A percentile compares a stretch with the other conserved stretches of the same genome.
Evolutionary conservation across 2,113 vertebrate species (phyloP).

Genomic region (Sphaerodactylus townsendi): DNA sequence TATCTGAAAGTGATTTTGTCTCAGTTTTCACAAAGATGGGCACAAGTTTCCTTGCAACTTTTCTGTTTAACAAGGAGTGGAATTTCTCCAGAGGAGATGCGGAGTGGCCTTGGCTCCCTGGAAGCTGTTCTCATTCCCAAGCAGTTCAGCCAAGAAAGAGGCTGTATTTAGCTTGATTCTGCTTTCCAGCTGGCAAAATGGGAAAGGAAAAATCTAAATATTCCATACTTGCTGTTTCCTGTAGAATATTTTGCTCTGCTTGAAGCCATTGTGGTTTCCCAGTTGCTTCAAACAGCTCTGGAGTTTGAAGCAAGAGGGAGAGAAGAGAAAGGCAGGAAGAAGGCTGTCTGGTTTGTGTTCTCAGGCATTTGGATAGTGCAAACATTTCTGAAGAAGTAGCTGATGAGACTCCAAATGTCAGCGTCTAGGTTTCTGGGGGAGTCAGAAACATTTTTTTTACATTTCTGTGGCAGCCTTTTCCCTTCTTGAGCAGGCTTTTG

Average conservation of each 20-base stretch:
- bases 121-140: neutral
- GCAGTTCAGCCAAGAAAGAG: slow-evolving; percentile 39
- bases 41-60: neutral
- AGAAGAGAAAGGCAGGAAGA: neutral
- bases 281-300: slow-evolving; percentile 32
- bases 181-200: slow-evolving; percentile 29
- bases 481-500: no score
- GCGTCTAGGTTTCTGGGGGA: neutral
- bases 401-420: neutral
- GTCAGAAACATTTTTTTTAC: no score
- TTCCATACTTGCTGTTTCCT: slow-evolving; percentile 52
- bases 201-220: neutral
- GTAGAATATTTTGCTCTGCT: slow-evolving; percentile 48
- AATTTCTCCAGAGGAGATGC: neutral
- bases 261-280: neutral
- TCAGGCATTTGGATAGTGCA: neutral
- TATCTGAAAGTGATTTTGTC: neutral
- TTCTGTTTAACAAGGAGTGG: neutral
- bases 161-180: slow-evolving; percentile 41
- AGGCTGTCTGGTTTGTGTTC: neutral
- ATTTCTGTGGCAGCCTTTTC: no score
- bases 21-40: neutral
- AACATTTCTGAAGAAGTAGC: neutral
- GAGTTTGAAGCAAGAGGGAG: neutral
- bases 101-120: slow-evolving; percentile 20